These are phyloP conservation scores for Phalacrocorax pelagicus DNA, from an alignment of 2,113 vertebrate species.

Conservation along the genomic window DNA sequence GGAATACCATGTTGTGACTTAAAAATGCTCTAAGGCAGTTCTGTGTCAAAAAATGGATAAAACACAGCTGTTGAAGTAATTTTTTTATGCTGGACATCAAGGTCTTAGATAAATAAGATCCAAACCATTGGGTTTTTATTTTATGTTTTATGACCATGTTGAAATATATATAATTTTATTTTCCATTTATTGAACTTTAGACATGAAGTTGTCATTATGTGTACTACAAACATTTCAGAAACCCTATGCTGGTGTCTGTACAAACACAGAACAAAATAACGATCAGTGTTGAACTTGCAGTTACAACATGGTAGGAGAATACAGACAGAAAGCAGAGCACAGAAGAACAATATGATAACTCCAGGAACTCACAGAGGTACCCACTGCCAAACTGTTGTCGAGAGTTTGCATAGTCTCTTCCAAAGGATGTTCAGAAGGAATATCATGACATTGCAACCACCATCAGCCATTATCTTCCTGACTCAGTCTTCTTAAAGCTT, in stretches of 20 bases:
- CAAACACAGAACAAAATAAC: neutral
- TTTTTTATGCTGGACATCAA: neutral
- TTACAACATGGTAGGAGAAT: neutral
- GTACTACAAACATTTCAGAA: neutral
- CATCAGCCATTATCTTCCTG: neutral
- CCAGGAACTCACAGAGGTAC: neutral
- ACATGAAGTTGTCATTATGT: neutral
- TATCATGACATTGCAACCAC: neutral
- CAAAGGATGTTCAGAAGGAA: neutral
- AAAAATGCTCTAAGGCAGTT: neutral
- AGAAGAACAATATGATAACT: neutral
- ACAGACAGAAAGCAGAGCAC: neutral
- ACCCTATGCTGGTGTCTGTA: neutral
- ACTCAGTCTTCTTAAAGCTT: neutral
- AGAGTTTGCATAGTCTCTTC: neutral
- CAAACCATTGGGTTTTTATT: neutral
- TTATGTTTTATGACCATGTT: neutral
- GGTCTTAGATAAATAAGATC: neutral
- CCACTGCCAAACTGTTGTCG: neutral
- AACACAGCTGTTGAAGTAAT: neutral
- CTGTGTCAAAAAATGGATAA: neutral
- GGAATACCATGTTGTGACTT: neutral
- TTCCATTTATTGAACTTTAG: neutral
- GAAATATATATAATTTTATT: neutral
- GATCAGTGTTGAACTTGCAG: neutral